These are phyloP conservation scores for Lithosia quadra DNA, from an alignment of 2,888 invertebrate genomes.

Conservation along the genomic window DNA sequence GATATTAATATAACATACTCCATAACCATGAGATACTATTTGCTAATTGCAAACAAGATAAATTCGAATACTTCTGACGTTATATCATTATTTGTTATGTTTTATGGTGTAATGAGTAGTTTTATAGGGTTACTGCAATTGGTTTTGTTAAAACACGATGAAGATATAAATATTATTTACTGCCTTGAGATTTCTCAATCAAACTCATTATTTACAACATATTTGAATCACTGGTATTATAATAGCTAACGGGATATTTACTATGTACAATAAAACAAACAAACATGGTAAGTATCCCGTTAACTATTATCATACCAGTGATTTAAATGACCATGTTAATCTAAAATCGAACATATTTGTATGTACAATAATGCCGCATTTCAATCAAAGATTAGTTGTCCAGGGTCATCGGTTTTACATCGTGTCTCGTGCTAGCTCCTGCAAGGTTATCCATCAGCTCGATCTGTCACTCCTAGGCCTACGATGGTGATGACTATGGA, in stretches of 20 bases:
- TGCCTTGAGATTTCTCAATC: too few species aligned
- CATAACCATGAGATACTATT: neutral
- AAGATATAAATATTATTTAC: neutral
- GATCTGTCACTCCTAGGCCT: neutral
- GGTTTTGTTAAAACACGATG: neutral
- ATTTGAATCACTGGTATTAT: too few species aligned
- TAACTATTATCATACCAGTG: too few species aligned
- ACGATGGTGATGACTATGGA: neutral
- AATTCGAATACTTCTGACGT: neutral
- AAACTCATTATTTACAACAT: neutral
- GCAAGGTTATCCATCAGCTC: neutral
- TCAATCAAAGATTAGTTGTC: neutral
- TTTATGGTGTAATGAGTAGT: neutral
- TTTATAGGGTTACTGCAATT: neutral
- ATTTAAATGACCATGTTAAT: too few species aligned
- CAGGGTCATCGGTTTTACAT: neutral
- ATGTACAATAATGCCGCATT: neutral
- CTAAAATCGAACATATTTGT: too few species aligned
- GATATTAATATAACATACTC: neutral
- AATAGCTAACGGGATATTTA: too few species aligned
- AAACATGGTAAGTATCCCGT: too few species aligned
- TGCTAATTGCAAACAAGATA: constrained; percentile 1
- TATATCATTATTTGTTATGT: neutral
- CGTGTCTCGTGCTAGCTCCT: neutral
- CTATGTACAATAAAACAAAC: too few species aligned